phyloP scores from a whole-genome alignment of 2,113 vertebrate genomes.

The Dicaeum eximium region DNA sequence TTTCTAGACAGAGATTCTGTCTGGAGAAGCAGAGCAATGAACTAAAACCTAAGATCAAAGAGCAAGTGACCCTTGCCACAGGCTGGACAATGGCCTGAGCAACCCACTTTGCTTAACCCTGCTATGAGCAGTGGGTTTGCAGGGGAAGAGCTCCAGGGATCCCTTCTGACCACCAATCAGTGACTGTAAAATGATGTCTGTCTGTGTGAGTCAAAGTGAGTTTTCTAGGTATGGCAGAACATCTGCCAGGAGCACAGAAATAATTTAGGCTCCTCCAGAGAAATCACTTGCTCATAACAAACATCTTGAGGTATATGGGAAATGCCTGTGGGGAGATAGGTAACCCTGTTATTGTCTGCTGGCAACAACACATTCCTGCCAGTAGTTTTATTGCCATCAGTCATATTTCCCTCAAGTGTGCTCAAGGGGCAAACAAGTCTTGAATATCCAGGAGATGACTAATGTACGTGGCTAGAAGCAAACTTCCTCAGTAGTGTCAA shows the following conservation, averaged over 20 bases:
- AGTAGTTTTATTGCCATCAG: slow-evolving; percentile 3
- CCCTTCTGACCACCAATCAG: neutral
- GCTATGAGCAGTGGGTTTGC: neutral
- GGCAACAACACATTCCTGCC: slow-evolving; percentile 5
- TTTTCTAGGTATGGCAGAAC: neutral
- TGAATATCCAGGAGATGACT: neutral
- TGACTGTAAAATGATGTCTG: neutral
- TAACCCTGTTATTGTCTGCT: neutral
- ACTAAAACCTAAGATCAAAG: neutral
- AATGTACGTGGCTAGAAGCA: neutral
- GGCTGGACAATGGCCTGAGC: neutral
- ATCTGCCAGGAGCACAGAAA: neutral
- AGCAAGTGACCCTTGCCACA: neutral
- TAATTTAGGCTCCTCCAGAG: neutral
- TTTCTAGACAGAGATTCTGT: neutral
- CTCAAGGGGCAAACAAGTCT: neutral
- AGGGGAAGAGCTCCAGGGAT: neutral
- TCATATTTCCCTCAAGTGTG: neutral
- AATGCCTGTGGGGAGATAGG: neutral
- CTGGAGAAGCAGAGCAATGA: neutral
- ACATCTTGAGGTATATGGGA: neutral
- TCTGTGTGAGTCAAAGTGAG: neutral
- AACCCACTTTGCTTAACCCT: neutral
- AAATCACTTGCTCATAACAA: neutral
- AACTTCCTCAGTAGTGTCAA: neutral